Conservation (phyloP, 1,140 invertebrate species). For the Drosophila nikananu region DNA sequence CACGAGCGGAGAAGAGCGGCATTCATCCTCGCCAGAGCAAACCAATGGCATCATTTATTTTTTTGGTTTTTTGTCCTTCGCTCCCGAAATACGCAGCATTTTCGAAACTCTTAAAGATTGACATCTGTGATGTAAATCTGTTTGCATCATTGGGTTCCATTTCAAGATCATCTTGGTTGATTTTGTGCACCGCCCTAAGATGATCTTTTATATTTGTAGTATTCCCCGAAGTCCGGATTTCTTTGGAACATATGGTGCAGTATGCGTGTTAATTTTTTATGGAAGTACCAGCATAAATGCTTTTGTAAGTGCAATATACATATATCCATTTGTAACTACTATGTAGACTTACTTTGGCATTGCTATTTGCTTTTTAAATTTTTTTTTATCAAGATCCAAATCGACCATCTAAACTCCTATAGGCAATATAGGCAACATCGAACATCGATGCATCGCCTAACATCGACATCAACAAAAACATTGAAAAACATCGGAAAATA, state of each 20-base stretch:
- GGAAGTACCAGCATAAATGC: no score
- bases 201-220: no score
- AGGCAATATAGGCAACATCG: neutral
- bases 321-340: neutral
- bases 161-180: no score
- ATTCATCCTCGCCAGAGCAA: no score
- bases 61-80: no score
- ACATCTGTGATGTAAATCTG: no score
- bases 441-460: neutral
- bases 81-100: no score
- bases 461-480: neutral
- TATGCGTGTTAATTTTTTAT: neutral
- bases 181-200: no score
- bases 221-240: neutral
- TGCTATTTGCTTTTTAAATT: neutral
- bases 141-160: no score
- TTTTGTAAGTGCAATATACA: neutral
- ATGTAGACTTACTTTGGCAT: neutral
- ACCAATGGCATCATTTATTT: no score
- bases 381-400: neutral
- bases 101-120: no score
- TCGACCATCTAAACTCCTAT: neutral
- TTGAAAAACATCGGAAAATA: neutral
- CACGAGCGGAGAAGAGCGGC: no score
- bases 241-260: neutral